Evolutionary conservation across 2,113 vertebrate genomes (phyloP).

Genomic region (Dicaeum eximium): DNA sequence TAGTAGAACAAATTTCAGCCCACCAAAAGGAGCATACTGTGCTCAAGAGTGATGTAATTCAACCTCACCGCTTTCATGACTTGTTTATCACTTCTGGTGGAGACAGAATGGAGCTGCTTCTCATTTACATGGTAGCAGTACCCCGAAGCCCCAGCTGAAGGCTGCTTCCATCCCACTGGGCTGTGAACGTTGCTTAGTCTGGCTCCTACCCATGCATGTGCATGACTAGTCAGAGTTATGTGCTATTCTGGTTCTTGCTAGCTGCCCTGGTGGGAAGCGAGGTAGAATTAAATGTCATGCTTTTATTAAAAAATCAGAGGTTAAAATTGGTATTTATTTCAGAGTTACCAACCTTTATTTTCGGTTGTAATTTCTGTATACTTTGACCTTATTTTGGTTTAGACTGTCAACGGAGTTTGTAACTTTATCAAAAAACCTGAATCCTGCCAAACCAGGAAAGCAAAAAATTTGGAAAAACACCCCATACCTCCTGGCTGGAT

Average conservation of each 20-base stretch:
- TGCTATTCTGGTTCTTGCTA: neutral
- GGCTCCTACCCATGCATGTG: neutral
- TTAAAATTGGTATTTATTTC: neutral
- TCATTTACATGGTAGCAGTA: neutral
- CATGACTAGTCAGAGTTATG: rapidly evolving
- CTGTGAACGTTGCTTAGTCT: neutral
- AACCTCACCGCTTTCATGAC: neutral
- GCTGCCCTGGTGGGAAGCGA: neutral
- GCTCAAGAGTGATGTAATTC: neutral
- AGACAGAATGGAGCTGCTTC: neutral
- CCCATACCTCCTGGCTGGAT: neutral
- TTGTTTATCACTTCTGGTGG: neutral
- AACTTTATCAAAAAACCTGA: neutral
- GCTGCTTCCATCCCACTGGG: neutral
- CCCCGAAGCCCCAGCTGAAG: neutral
- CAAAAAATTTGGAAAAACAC: neutral
- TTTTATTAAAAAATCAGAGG: neutral
- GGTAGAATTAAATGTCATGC: neutral
- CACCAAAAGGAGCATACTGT: neutral
- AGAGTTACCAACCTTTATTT: neutral
- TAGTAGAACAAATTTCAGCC: neutral
- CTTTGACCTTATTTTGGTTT: neutral
- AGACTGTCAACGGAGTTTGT: neutral
- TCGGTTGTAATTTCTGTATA: neutral
- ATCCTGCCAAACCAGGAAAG: neutral